Evolutionary conservation across 2,113 vertebrate species (phyloP).

Genomic region (Podilymbus podiceps): DNA sequence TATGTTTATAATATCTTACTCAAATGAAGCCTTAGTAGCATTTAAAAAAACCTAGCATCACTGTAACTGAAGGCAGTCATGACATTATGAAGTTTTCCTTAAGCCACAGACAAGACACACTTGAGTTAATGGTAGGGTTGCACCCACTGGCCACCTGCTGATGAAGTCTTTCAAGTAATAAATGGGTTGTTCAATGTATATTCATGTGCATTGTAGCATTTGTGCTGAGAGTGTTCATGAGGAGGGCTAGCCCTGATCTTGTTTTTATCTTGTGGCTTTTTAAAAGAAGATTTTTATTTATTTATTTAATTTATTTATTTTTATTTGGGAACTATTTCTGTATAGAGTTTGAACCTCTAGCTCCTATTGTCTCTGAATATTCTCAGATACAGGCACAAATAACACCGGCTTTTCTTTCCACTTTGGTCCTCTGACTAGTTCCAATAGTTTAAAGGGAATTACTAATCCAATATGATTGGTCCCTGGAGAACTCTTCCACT

Average conservation of each 20-base stretch:
- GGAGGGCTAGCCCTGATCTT: neutral
- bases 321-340: neutral
- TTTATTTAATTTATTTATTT: neutral
- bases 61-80: neutral
- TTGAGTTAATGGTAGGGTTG: neutral
- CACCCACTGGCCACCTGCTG: rapidly evolving
- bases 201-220: neutral
- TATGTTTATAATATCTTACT: neutral
- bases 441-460: neutral
- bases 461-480: neutral
- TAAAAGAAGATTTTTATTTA: no score
- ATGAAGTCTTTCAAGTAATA: neutral
- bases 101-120: neutral
- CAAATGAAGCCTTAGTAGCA: neutral
- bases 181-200: neutral
- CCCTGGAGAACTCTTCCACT: neutral
- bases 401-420: neutral
- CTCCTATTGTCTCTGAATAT: neutral
- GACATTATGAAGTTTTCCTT: neutral
- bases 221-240: neutral
- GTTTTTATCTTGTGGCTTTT: neutral
- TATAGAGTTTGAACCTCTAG: neutral
- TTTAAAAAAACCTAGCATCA: neutral
- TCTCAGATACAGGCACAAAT: neutral
- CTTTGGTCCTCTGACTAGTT: neutral